Base-by-base conservation (phyloP, 1,140 invertebrate genomes). In the Teleogryllus occipitalis region DNA sequence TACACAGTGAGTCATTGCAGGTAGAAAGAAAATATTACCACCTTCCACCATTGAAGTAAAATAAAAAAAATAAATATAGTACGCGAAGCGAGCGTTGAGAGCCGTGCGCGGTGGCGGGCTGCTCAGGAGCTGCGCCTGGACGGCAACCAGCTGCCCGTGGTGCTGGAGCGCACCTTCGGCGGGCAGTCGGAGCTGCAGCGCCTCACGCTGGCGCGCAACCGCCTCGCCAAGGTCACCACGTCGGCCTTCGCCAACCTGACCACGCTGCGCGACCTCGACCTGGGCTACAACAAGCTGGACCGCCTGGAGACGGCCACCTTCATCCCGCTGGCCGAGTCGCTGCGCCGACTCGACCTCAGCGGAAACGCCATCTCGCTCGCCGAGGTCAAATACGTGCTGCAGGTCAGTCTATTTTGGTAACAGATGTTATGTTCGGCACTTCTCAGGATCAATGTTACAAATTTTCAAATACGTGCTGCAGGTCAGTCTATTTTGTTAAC, bases 131-230 rank as follows among this genome's bases (percentile, higher is more conserved):
- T 96, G 75, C 87, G 88, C 82, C 86, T 95, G 81, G 92, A 95
- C 83, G 93, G 93, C 47, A 96, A 95, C 87, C 90, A 92, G 83
- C 85, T 95, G 76, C 92, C 93, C 7, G 92, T 93, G 7, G 87
- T 94, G 54, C 87, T 92, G 39, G 93, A 94, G 84, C 88, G 91
- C 81, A 92, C 92, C 81, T 95, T 95, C 85, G 88, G 89, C 75
- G 75, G 79, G 77, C 80, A 80, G 47, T 49, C 78, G 12, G 78
- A 84, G n/a, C 82, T 90, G 0, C 82, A 84, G 47, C 84, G 87
- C 54, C 84, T 94, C 39, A 87, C 87, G 48, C 86, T 95, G 72
- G 89, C 92, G 46, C 89, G 90, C 81, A 96, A 95, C 84, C 87
- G 92, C 77, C 87, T 96, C 76, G 92, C 91, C 22, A 91, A 93